Evolutionary conservation across 2,797 vertebrate species (phyloP), one percentile per base, ranked within the genome.

Genomic region (Malacoraja senta): DNA sequence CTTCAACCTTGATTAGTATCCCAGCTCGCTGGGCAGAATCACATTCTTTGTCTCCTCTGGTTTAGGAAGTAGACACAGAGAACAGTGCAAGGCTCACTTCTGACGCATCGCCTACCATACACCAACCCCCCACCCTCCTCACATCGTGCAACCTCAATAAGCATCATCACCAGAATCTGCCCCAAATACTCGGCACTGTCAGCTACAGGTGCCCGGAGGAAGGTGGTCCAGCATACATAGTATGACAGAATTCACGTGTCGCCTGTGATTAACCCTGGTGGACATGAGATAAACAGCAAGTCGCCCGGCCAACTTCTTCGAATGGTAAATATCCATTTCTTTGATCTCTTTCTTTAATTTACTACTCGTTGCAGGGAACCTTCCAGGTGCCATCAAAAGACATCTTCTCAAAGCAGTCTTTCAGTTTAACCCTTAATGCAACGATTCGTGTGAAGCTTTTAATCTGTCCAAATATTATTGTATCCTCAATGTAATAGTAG

Each of bases 311-410:
- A 88, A 88, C n/a, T 88, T 88, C 84, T 68, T 65, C 84, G 8
- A 88, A 68, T 88, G 84, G 84, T 88, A 88, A 88, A 88, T 88
- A 88, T 88, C 15, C n/a, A 68, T 88, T 68, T 88, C n/a, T 88
- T 88, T 88, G 63, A 88, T 68, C 61, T 88, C 65, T 68, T 88
- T 88, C 63, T 88, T 63, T 63, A 88, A 68, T 68, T n/a, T 68
- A n/a, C 68, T 88, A 68, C 63, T 65, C n/a, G 84, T 21, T 88
- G 21, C 17, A 68, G 63, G 15, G 84, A 68, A 26, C 1, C 21
- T 68, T 88, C 8, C 8, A 88, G 84, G 21, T 88, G 61, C 13
- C 29, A 17, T 4, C 53, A 86, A 63, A 61, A 65, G 21, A n/a
- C 61, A 88, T 21, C 84, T 68, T 68, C 63, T 1, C 8, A 32